A percentile compares a stretch with the other conserved stretches of the same genome.
Conservation (phyloP, 2,113 vertebrate species). For the Brachyistius frenatus region DNA sequence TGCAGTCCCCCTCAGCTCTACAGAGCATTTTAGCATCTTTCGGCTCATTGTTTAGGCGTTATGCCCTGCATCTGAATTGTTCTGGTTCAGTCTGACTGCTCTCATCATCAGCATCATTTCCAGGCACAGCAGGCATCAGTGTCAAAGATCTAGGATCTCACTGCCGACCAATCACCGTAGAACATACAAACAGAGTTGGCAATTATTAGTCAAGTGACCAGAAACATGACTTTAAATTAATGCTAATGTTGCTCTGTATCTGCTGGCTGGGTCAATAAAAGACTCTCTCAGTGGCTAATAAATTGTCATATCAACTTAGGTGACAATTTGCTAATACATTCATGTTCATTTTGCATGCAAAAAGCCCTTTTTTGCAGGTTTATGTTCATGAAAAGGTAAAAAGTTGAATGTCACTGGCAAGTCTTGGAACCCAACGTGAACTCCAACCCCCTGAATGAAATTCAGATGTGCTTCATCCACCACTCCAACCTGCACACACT, state of each 20-base stretch:
- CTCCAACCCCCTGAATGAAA: background rate
- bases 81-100: constrained; percentile 4
- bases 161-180: background rate
- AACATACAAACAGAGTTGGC: background rate
- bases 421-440: background rate
- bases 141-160: background rate
- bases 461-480: background rate
- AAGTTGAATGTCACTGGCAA: too few species aligned
- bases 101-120: constrained; percentile 9
- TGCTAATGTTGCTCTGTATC: background rate
- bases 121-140: background rate
- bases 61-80: constrained; percentile 20
- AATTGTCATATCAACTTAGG: background rate
- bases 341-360: background rate
- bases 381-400: background rate
- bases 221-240: background rate
- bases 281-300: too few species aligned
- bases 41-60: constrained; percentile 7
- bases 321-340: background rate
- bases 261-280: too few species aligned
- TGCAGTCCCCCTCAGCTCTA: background rate
- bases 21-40: constrained; percentile 4
- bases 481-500: background rate
- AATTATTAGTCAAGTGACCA: background rate
- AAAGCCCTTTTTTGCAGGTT: background rate